Evolutionary conservation across 2,888 invertebrate genomes (phyloP), one percentile per base, ranked within the genome.

Genomic region (Pseudococcus longispinus): DNA sequence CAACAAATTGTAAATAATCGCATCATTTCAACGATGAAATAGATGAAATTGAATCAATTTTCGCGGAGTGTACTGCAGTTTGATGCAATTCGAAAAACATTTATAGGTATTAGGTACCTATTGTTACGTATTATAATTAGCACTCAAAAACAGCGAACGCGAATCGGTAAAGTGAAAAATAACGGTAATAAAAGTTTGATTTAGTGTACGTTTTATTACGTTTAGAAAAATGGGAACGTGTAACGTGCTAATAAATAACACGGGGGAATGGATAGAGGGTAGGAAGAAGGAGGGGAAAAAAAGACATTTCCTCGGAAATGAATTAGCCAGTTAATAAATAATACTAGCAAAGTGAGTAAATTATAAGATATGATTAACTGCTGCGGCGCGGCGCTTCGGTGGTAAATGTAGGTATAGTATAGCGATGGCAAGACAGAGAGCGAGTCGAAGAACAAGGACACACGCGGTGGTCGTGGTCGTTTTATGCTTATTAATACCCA

Each of bases 241-340:
- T 74, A 77, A 77, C n/a, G 37, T 18, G 77, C 77, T 18, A 77
- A 77, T 77, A 77, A 77, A 77, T 77, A 77, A 77, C n/a, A 13
- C 23, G 4, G n/a, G n/a, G n/a, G 46, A 46, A 6, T 9, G 20
- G 60, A 23, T 60, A 18, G 18, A 23, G 9, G 5, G 60, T 20
- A 26, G 26, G 60, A 65, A 8, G 26, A 26, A 13, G 11, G 20
- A 23, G 26, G 32, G 4, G 37, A 65, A 65, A n/a, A 77, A 77
- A 32, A 77, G 77, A 77, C 77, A 77, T 37, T 77, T 37, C 18
- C 37, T 8, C 20, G n/a, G 77, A 32, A 77, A 77, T 32, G 77
- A 77, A 77, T 77, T 77, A 77, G 32, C 77, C 20, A 26, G 32
- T 77, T 37, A 77, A 77, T 77, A 77, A 77, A 77, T 77, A 77